Evolutionary conservation across 2,888 invertebrate species (phyloP).

Genomic region (Eupithecia tripunctaria): DNA sequence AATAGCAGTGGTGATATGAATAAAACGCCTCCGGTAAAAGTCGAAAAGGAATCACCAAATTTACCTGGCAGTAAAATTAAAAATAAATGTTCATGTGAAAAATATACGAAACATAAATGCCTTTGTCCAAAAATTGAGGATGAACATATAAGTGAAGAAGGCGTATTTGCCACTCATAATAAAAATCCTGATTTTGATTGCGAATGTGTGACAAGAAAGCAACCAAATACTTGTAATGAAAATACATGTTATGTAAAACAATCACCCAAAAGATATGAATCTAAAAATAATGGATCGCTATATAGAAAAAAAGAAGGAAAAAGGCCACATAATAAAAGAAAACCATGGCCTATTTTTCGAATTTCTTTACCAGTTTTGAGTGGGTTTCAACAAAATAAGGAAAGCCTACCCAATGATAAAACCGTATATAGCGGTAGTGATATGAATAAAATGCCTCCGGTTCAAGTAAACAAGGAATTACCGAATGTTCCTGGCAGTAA

Average conservation of each 20-base stretch:
- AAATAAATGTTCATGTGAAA: constrained; percentile 1
- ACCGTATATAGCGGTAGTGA: too few species aligned
- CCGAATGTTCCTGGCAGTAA: too few species aligned
- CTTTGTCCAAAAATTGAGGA: constrained; percentile 1
- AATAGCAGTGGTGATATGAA: neutral
- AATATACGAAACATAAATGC: neutral
- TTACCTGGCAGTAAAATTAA: neutral
- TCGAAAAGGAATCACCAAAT: neutral
- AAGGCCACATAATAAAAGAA: neutral
- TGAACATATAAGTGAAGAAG: neutral
- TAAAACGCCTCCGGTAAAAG: neutral
- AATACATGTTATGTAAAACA: neutral
- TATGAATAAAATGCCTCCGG: too few species aligned
- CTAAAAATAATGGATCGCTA: neutral
- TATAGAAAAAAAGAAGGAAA: neutral
- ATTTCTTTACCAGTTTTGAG: neutral
- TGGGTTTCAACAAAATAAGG: neutral
- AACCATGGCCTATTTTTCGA: neutral
- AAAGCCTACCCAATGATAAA: too few species aligned
- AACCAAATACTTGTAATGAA: neutral
- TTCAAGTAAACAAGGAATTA: too few species aligned
- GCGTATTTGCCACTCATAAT: neutral
- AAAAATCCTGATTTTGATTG: neutral
- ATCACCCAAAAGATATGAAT: neutral
- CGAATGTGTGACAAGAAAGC: neutral